Evolutionary conservation across 2,797 vertebrate species (phyloP).

Genomic region (Cyprinella venusta): DNA sequence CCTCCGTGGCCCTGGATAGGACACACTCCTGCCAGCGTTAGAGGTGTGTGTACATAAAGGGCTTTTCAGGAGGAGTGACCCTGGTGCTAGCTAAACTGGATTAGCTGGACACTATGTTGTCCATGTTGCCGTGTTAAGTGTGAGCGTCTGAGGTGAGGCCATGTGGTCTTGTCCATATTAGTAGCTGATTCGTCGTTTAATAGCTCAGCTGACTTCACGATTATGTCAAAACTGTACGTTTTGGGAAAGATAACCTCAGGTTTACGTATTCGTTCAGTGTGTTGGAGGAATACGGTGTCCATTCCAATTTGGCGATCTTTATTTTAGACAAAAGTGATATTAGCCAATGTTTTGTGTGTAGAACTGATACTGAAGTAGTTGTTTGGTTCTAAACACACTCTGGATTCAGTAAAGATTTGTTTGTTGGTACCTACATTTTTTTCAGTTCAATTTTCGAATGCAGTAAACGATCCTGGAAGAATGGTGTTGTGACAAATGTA

Average conservation of each 20-base stretch:
- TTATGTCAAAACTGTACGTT: neutral
- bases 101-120: constrained; percentile 34
- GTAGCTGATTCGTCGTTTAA: neutral
- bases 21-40: constrained; percentile 15
- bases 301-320: neutral
- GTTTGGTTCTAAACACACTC: neutral
- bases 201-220: neutral
- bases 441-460: neutral
- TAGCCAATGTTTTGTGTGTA: neutral
- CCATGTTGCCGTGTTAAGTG: constrained; percentile 11
- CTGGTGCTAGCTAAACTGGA: constrained; percentile 39
- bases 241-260: neutral
- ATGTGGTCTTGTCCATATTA: neutral
- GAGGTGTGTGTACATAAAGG: constrained; percentile 24
- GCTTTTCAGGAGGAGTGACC: constrained; percentile 31
- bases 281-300: neutral
- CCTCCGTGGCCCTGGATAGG: constrained; percentile 15
- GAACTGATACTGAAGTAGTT: neutral
- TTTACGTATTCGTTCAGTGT: neutral
- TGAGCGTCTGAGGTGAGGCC: neutral
- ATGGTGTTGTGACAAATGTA: too few species aligned
- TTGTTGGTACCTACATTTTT: neutral
- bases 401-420: neutral
- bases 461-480: too few species aligned
- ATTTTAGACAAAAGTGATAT: neutral